A percentile compares a stretch with the other conserved stretches of the same genome.
Conservation (phyloP, 2,113 vertebrate genomes). For the Sarotherodon lohbergeri region DNA sequence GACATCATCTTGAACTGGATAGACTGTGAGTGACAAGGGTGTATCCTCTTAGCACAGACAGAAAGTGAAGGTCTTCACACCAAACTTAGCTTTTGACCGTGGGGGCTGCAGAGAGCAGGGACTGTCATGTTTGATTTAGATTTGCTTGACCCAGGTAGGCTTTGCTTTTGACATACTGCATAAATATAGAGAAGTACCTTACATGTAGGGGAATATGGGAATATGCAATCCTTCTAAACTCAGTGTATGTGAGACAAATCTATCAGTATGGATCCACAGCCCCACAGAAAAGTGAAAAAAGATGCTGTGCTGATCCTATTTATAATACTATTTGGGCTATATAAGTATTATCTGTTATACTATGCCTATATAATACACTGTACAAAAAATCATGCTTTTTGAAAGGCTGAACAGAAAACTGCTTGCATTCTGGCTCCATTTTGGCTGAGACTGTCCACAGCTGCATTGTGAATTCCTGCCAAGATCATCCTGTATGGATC, state of each 20-base stretch:
- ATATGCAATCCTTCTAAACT: background rate
- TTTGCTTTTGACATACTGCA: background rate
- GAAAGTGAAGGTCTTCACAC: slow-evolving; percentile 42
- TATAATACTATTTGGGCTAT: background rate
- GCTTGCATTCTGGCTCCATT: background rate
- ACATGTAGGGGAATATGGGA: background rate
- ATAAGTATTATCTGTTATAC: background rate
- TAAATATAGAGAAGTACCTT: background rate
- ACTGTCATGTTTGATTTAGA: slow-evolving; percentile 45
- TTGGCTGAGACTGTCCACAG: background rate
- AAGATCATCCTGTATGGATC: background rate
- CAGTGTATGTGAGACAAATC: background rate
- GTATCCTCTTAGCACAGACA: slow-evolving; percentile 9
- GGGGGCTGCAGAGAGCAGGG: slow-evolving; percentile 1
- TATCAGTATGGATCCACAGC: background rate
- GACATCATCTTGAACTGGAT: slow-evolving; percentile 17
- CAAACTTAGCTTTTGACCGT: slow-evolving; percentile 28
- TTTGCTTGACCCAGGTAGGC: background rate
- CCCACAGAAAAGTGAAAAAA: rapidly evolving
- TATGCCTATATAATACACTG: rapidly evolving
- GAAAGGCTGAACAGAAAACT: background rate
- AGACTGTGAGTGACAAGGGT: slow-evolving; percentile 42
- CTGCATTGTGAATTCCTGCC: background rate
- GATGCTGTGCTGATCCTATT: background rate
- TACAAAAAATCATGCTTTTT: background rate